A percentile compares a stretch with the other conserved stretches of the same genome.
These are phyloP conservation scores for Poecilia latipinna DNA, from an alignment of 2,113 vertebrate species.

Conservation along the genomic window DNA sequence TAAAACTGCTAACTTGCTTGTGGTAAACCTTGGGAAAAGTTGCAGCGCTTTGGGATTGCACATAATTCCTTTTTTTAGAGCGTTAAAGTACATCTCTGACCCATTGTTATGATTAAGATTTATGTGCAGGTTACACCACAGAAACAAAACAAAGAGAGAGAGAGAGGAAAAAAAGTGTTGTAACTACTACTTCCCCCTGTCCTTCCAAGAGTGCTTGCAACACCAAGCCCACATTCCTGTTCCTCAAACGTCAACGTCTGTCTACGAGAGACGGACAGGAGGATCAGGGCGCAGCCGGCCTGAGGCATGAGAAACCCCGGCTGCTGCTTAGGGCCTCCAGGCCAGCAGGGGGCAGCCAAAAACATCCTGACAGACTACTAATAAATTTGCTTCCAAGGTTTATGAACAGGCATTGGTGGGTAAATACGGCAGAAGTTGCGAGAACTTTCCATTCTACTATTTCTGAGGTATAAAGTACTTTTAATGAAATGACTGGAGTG, in stretches of 20 bases:
- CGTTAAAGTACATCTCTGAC: conserved; percentile 7
- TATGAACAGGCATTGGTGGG: neutral
- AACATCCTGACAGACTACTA: neutral
- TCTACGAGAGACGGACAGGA: neutral
- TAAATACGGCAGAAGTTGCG: too few species aligned
- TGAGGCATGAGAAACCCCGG: neutral
- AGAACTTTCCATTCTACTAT: too few species aligned
- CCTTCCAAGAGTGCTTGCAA: conserved; percentile 60
- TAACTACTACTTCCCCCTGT: conserved; percentile 58
- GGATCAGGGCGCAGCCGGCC: conserved; percentile 10
- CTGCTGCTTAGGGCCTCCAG: neutral
- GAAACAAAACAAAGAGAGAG: conserved; percentile 11
- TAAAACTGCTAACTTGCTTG: conserved; percentile 8
- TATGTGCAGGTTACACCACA: conserved; percentile 35
- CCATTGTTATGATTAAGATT: conserved; percentile 23
- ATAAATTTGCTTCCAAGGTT: neutral
- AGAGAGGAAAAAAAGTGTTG: conserved; percentile 14
- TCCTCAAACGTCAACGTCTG: conserved; percentile 53
- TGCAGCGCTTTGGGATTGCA: neutral
- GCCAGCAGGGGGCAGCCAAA: neutral
- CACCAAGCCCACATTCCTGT: conserved; percentile 57
- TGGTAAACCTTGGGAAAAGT: conserved; percentile 13
- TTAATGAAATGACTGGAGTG: neutral
- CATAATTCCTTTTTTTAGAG: neutral
- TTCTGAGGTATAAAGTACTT: neutral